Evolutionary conservation across 2,888 invertebrate species (phyloP).

Genomic region (Carabus problematicus): DNA sequence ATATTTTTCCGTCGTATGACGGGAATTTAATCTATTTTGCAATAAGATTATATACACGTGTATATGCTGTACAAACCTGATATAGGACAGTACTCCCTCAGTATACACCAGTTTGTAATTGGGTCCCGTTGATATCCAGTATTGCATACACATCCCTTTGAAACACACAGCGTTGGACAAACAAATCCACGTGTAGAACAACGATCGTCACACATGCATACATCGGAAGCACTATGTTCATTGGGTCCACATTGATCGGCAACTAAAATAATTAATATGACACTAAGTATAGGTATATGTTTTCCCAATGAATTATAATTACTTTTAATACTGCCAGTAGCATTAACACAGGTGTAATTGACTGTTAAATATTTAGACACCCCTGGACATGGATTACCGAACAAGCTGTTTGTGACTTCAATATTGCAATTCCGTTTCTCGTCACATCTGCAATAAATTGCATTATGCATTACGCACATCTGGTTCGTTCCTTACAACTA

Average conservation of each 20-base stretch:
- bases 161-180: not conserved
- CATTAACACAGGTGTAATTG: not conserved
- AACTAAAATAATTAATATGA: not conserved
- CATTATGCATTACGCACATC: too few relatives aligned
- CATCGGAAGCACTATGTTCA: not conserved
- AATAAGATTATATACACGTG: too few relatives aligned
- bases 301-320: too few relatives aligned
- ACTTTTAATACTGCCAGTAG: not conserved
- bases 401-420: not conserved
- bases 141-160: slow-evolving; percentile 13
- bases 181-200: not conserved
- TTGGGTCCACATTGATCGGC: not conserved
- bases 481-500: too few relatives aligned
- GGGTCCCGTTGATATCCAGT: slow-evolving; percentile 2
- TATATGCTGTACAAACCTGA: not conserved
- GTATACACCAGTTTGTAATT: slow-evolving; percentile 13
- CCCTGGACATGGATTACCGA: not conserved
- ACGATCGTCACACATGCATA: slow-evolving; percentile 5
- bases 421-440: not conserved
- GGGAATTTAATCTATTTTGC: too few relatives aligned
- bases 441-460: not conserved
- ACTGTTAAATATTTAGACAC: not conserved
- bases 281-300: too few relatives aligned
- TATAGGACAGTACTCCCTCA: not conserved
- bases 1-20: too few relatives aligned